Percentiles rank a stretch among this genome's conserved stretches.
Evolutionary conservation across 2,113 vertebrate species (phyloP).

Genomic region (Ondatra zibethicus): DNA sequence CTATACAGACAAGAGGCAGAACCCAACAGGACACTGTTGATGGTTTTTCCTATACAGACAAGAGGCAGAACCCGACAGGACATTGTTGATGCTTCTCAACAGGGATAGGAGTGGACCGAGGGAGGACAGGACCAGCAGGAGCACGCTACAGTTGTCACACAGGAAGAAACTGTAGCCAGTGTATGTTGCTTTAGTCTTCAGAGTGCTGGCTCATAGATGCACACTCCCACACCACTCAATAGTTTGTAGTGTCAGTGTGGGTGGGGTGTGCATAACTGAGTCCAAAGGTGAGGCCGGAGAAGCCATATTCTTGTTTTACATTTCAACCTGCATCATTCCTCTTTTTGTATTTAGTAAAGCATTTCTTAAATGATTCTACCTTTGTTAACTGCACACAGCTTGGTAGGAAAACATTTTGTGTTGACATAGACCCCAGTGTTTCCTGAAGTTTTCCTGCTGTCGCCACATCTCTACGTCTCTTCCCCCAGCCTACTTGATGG

Average conservation of each 20-base stretch:
- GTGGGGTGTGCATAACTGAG: neutral
- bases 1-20: neutral
- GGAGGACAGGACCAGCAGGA: neutral
- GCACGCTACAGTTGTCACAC: neutral
- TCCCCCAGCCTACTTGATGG: neutral
- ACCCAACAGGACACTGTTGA: neutral
- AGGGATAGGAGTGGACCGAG: neutral
- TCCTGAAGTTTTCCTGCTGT: neutral
- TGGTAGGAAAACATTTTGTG: neutral
- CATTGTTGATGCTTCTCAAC: neutral
- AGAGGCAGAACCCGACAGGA: neutral
- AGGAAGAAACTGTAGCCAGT: neutral
- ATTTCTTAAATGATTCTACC: neutral
- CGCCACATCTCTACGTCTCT: neutral
- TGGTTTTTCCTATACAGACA: neutral
- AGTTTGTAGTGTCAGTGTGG: neutral
- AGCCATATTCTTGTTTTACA: neutral
- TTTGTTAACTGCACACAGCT: neutral
- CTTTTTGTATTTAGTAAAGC: neutral
- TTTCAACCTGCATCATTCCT: neutral
- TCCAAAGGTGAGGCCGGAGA: neutral
- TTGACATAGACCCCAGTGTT: neutral
- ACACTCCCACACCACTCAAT: neutral
- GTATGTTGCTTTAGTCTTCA: neutral
- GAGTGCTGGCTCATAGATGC: neutral